phyloP scores from a whole-genome alignment of 2,888 invertebrate genomes.

The Brachyptera risi region DNA sequence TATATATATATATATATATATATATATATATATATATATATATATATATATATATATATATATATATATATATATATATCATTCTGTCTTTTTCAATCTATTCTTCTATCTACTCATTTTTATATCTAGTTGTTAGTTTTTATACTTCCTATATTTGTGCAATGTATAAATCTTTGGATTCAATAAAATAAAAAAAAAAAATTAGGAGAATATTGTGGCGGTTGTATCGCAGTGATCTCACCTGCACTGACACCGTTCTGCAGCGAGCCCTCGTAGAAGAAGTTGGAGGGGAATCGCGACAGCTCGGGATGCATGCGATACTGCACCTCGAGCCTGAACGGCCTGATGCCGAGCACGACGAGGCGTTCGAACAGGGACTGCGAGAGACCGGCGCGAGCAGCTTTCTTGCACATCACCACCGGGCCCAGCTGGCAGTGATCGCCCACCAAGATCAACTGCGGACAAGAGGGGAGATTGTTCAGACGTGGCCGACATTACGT shows the following conservation, averaged over 20 bases:
- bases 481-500: too few relatives aligned
- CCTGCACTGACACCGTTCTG: slow-evolving; percentile 97
- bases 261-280: slow-evolving; percentile 97
- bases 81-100: too few relatives aligned
- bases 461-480: slow-evolving; percentile 22
- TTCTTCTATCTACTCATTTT: too few relatives aligned
- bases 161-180: too few relatives aligned
- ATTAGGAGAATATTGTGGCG: background rate
- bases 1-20: too few relatives aligned
- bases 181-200: too few relatives aligned
- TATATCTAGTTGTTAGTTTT: too few relatives aligned
- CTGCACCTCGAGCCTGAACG: slow-evolving; percentile 94
- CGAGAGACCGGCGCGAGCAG: slow-evolving; percentile 92
- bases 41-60: background rate
- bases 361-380: slow-evolving; percentile 96
- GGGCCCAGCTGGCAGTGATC: slow-evolving; percentile 99
- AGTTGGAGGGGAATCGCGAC: slow-evolving; percentile 96
- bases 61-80: background rate
- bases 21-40: background rate
- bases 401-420: slow-evolving; percentile 99
- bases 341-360: slow-evolving; percentile 94
- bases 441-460: slow-evolving; percentile 85
- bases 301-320: slow-evolving; percentile 99
- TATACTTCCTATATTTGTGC: too few relatives aligned
- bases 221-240: slow-evolving; percentile 36